Percentiles rank a stretch among this genome's conserved stretches.
Evolutionary conservation across 2,113 vertebrate genomes (phyloP).

Genomic region (Rafetus swinhoei): DNA sequence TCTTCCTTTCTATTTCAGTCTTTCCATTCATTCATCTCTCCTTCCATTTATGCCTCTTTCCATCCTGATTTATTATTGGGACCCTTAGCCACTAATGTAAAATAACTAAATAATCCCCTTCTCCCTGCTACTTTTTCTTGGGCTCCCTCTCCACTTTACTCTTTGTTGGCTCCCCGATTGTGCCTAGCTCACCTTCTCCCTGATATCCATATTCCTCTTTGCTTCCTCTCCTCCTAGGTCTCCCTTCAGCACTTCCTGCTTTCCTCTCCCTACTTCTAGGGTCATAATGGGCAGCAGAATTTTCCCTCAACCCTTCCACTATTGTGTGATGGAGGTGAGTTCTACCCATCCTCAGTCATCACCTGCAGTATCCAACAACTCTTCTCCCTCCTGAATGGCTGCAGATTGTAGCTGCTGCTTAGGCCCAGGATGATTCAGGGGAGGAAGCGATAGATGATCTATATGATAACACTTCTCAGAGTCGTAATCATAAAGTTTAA

Average conservation of each 20-base stretch:
- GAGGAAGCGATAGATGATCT: background rate
- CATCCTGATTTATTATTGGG: background rate
- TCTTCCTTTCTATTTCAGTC: background rate
- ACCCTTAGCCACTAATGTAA: rapidly evolving
- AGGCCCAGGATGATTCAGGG: background rate
- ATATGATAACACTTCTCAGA: background rate
- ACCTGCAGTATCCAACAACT: background rate
- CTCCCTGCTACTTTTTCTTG: background rate
- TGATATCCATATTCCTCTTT: background rate
- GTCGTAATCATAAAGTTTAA: background rate
- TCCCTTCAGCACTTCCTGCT: background rate
- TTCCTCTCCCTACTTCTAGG: background rate
- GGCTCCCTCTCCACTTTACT: rapidly evolving
- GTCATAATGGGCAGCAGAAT: background rate
- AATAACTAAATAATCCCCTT: background rate
- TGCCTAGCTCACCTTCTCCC: background rate
- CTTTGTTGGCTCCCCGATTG: background rate
- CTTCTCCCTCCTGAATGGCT: background rate
- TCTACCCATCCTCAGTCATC: background rate
- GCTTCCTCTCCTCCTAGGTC: background rate
- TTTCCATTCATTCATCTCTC: background rate
- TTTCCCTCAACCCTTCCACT: background rate
- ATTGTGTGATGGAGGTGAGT: background rate
- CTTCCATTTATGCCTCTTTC: background rate
- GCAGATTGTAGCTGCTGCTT: background rate